Evolutionary conservation across 1,140 invertebrate genomes (phyloP), one percentile per base, ranked within the genome.

Genomic region (Carposina sasakii): DNA sequence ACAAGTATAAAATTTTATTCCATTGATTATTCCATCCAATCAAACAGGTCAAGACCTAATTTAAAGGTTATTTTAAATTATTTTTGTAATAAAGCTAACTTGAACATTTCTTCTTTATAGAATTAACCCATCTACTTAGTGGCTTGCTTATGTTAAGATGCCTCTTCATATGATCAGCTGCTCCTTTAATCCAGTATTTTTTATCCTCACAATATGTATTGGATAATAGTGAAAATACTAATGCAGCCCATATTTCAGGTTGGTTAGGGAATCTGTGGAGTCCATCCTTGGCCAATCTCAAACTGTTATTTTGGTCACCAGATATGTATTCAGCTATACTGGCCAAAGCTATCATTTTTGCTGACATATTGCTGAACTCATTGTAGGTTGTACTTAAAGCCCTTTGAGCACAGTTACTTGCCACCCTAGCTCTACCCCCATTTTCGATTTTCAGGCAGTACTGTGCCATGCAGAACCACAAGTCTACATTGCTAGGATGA

Each of bases 381-480:
- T 48, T 53, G 42, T 69, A 31, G 30, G 58, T 55, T 15, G 57
- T 52, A 20, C 60, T 65, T 41, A 70, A 54, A 1, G 76, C 76
- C 66, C 71, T 73, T 52, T 79, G 76, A 10, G 78, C 75, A 60
- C 71, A 77, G 40, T 54, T 44, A 52, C 81, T 84, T 3, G 77
- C 73, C 34, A 69, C 55, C 56, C 68, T 76, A 20, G 73, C 62
- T 47, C 63, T 74, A n/a, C n/a, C n/a, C 15, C 55, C 48, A 41
- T 70, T 58, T 16, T 55, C 47, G 42, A 53, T 52, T 60, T 56
- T 65, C 12, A 84, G 57, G 41, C 67, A 81, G 57, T 78, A 82
- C 47, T 81, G 71, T 12, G 81, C 69, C 71, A 84, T 70, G 56
- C 66, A 79, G 52, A 68, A 79, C 81, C 78, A 84, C 21, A 82